Conservation (phyloP, 2,797 vertebrate species). For the Myotis findleyi region DNA sequence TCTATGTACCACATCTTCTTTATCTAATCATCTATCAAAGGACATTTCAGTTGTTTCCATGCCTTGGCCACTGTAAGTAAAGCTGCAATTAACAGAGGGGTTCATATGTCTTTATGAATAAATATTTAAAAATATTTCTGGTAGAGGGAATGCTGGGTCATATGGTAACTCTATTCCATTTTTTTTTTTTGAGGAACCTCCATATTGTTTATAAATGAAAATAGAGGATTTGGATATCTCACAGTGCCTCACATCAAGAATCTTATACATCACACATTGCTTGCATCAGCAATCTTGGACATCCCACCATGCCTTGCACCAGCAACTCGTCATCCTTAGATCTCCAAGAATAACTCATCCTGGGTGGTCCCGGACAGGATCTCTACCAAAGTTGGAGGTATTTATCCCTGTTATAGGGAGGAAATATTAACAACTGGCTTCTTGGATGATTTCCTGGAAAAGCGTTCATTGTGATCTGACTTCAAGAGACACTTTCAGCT, state of each 20-base stretch:
- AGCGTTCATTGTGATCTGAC: not conserved
- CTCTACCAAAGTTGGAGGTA: not conserved
- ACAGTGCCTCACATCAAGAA: not conserved
- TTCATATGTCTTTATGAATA: not conserved
- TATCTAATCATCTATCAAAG: not conserved
- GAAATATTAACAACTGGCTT: conserved; percentile 33
- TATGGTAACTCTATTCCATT: not conserved
- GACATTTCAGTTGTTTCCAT: not conserved
- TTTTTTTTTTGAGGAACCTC: not conserved
- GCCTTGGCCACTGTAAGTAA: not conserved
- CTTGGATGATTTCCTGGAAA: conserved; percentile 30
- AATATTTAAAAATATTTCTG: not conserved
- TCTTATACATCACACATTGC: not conserved
- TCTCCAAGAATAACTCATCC: not conserved
- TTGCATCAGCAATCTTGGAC: not conserved
- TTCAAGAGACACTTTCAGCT: conserved; percentile 3
- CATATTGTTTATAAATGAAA: not conserved
- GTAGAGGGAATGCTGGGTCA: not conserved
- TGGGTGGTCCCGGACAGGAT: not conserved
- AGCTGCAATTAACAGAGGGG: not conserved
- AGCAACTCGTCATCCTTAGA: not conserved
- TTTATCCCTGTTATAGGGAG: not conserved
- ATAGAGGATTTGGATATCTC: not conserved
- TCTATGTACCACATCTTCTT: not conserved
- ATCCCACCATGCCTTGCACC: not conserved